These are phyloP conservation scores for Bradysia coprophila DNA, from an alignment of 1,140 invertebrate species.

Conservation along the genomic window DNA sequence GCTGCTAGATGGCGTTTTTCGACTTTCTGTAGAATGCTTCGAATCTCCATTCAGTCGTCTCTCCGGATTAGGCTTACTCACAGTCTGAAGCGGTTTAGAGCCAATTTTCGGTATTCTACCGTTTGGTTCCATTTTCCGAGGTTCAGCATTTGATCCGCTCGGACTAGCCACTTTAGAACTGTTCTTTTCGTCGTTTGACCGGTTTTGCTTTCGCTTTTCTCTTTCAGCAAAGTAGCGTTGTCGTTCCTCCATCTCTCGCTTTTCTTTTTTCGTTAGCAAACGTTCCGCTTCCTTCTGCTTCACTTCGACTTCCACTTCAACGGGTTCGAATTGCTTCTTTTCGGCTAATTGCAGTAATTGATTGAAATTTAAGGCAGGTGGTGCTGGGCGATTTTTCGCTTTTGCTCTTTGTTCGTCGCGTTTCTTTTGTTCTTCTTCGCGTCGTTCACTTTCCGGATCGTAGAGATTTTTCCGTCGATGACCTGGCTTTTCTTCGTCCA, in stretches of 20 bases:
- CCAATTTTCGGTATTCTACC: constrained; percentile 20
- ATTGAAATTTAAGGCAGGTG: constrained; percentile 54
- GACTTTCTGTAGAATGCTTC: not conserved
- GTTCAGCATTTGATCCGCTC: not conserved
- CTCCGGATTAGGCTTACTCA: not conserved
- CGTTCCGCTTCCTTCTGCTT: constrained; percentile 47
- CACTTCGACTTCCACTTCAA: constrained; percentile 37
- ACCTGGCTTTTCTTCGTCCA: constrained; percentile 7
- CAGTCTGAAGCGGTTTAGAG: constrained; percentile 4
- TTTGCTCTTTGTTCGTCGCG: constrained; percentile 34
- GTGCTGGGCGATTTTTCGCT: constrained; percentile 31
- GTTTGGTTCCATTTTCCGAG: constrained; percentile 8
- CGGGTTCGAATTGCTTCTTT: constrained; percentile 63
- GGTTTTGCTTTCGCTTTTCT: constrained; percentile 10
- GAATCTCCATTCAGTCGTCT: not conserved
- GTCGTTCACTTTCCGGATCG: constrained; percentile 22
- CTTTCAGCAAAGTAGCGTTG: constrained; percentile 5
- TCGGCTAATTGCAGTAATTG: constrained; percentile 60
- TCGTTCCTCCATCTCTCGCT: constrained; percentile 35
- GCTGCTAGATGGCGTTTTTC: not conserved
- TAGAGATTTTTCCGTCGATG: constrained; percentile 10
- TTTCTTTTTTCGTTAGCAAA: constrained; percentile 63
- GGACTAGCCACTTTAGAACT: constrained; percentile 5
- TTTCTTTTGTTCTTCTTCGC: constrained; percentile 25
- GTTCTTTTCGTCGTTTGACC: constrained; percentile 7